Evolutionary conservation across 2,888 invertebrate species (phyloP).

Genomic region (Drosophila parthenogenetica): DNA sequence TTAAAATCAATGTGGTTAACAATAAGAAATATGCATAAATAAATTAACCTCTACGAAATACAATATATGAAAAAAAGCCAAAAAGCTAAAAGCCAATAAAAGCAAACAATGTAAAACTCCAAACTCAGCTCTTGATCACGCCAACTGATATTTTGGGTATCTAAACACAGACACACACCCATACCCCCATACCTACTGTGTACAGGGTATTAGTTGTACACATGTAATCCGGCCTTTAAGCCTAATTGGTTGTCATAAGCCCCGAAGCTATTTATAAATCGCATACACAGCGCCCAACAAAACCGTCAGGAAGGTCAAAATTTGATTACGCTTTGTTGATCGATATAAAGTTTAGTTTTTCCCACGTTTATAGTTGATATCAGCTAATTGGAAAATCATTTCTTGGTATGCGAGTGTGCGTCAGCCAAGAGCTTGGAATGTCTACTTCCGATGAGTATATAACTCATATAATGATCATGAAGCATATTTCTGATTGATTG

Average conservation of each 20-base stretch:
- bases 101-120: slow-evolving; percentile 37
- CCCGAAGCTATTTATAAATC: slow-evolving; percentile 41
- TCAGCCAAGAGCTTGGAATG: background rate
- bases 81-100: slow-evolving; percentile 23
- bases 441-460: background rate
- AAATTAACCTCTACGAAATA: slow-evolving; percentile 55
- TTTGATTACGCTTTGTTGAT: slow-evolving; percentile 14
- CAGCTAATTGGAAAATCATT: slow-evolving; percentile 4
- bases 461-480: background rate
- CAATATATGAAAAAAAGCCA: slow-evolving; percentile 6
- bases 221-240: slow-evolving; percentile 59
- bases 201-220: slow-evolving; percentile 23
- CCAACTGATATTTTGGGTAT: slow-evolving; percentile 13
- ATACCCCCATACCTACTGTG: background rate
- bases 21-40: slow-evolving; percentile 63
- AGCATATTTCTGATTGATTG: background rate
- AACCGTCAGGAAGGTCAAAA: slow-evolving; percentile 34
- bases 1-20: slow-evolving; percentile 51
- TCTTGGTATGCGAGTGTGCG: background rate
- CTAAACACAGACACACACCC: slow-evolving; percentile 7
- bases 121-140: background rate
- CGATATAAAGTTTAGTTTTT: slow-evolving; percentile 13
- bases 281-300: slow-evolving; percentile 30
- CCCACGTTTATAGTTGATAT: slow-evolving; percentile 18
- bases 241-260: slow-evolving; percentile 48